Evolutionary conservation across 2,888 invertebrate species (phyloP).

Genomic region (Spodoptera picta): DNA sequence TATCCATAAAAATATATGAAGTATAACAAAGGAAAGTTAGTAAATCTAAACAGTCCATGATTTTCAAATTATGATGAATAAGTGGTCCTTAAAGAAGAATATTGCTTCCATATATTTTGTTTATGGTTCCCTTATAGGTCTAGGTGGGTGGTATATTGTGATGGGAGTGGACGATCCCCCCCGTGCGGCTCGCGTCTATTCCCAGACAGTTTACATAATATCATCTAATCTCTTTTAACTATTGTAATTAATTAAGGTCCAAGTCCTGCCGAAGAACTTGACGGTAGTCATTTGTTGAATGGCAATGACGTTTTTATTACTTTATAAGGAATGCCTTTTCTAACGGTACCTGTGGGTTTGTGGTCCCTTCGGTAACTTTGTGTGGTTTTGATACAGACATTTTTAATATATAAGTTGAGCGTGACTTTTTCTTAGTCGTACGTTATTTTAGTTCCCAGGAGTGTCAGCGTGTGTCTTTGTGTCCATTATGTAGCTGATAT

Average conservation of each 20-base stretch:
- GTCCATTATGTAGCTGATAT: too few relatives aligned
- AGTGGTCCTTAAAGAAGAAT: slow-evolving; percentile 43
- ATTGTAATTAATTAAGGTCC: slow-evolving; percentile 80
- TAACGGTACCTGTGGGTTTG: slow-evolving; percentile 49
- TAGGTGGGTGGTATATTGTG: slow-evolving; percentile 62
- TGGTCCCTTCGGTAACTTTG: slow-evolving; percentile 34
- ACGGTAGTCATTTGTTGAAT: slow-evolving; percentile 78
- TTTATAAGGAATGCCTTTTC: slow-evolving; percentile 63
- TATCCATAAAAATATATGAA: background rate
- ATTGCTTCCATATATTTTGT: slow-evolving; percentile 47
- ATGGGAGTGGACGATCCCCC: slow-evolving; percentile 44
- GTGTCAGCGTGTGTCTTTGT: too few relatives aligned
- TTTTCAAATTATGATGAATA: slow-evolving; percentile 42
- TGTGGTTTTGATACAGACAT: slow-evolving; percentile 22
- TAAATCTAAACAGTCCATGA: slow-evolving; percentile 23
- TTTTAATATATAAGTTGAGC: slow-evolving; percentile 19
- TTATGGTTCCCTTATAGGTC: slow-evolving; percentile 44
- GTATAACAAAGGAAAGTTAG: background rate
- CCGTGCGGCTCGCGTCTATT: slow-evolving; percentile 25
- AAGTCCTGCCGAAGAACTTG: slow-evolving; percentile 51
- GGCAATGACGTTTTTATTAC: slow-evolving; percentile 62
- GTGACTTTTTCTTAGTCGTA: slow-evolving; percentile 6
- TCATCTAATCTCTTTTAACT: slow-evolving; percentile 75
- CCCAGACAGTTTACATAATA: slow-evolving; percentile 74
- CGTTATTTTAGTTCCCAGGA: too few relatives aligned